phyloP scores from a whole-genome alignment of 2,797 vertebrate genomes.

The Scyliorhinus canicula region DNA sequence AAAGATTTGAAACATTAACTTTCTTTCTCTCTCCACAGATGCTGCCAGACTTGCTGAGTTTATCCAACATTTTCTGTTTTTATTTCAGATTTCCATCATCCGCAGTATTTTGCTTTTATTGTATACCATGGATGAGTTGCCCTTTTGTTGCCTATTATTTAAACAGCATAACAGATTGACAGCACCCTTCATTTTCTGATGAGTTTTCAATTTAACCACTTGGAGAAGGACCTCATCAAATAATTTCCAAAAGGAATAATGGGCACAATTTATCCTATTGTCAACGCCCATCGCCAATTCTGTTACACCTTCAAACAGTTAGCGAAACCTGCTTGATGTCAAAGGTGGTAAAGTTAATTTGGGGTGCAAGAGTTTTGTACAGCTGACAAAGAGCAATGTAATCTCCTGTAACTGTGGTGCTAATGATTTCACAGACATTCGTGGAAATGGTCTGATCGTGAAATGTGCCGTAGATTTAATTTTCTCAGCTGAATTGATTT shows the following conservation, averaged over 20 bases:
- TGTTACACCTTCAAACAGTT: not conserved
- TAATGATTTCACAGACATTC: slow-evolving; percentile 7
- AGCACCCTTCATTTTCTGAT: not conserved
- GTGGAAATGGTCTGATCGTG: not conserved
- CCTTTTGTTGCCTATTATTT: not conserved
- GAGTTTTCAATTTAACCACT: not conserved
- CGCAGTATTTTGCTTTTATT: no score
- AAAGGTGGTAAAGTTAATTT: not conserved
- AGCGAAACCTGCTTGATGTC: not conserved
- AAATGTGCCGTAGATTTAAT: slow-evolving; percentile 4
- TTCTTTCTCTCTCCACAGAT: no score
- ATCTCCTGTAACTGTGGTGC: slow-evolving; percentile 15
- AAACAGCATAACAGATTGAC: not conserved
- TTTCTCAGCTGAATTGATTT: slow-evolving; percentile 32
- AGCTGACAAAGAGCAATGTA: slow-evolving; percentile 10
- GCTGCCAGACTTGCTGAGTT: no score
- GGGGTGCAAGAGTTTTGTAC: not conserved
- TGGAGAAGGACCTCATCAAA: not conserved
- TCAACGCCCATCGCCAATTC: not conserved
- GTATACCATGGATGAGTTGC: no score
- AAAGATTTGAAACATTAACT: no score
- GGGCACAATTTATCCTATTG: no score
- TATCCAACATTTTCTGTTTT: no score
- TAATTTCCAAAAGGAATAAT: not conserved
- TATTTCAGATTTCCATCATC: no score